phyloP scores from a whole-genome alignment of 2,113 vertebrate genomes.

The Leucosticte australis region DNA sequence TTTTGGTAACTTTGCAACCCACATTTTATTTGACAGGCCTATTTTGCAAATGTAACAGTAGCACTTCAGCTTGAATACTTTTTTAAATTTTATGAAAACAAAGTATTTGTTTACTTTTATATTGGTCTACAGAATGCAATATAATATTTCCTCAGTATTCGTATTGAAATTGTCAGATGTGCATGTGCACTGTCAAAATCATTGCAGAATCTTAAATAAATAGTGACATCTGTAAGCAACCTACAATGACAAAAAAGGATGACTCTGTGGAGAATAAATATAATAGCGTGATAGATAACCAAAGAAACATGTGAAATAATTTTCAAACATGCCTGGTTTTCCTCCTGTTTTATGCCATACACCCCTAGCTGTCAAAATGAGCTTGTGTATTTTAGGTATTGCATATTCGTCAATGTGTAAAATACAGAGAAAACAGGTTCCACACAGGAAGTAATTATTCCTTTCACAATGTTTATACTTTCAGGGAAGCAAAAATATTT shows the following conservation, averaged over 20 bases:
- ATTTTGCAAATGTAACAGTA: neutral
- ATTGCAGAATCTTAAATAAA: slow-evolving; percentile 26
- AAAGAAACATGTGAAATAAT: neutral
- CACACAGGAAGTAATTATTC: neutral
- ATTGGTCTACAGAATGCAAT: neutral
- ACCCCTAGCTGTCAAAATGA: neutral
- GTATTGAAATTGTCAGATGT: slow-evolving; percentile 21
- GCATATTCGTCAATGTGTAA: neutral
- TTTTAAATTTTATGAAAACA: neutral
- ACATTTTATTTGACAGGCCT: neutral
- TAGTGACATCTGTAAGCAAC: neutral
- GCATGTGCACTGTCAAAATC: neutral
- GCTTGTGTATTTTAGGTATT: neutral
- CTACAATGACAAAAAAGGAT: neutral
- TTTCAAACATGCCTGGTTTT: neutral
- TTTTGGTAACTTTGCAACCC: neutral
- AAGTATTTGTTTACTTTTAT: neutral
- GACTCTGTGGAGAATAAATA: neutral
- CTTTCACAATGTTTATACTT: neutral
- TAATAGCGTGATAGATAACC: neutral
- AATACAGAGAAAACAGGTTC: neutral
- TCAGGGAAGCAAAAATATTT: neutral
- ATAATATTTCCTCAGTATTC: neutral
- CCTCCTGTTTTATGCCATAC: rapidly evolving
- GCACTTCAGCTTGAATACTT: neutral